Percentiles rank a stretch among this genome's conserved stretches.
Evolutionary conservation across 2,797 vertebrate genomes (phyloP).

Genomic region (Holocentrus rufus): DNA sequence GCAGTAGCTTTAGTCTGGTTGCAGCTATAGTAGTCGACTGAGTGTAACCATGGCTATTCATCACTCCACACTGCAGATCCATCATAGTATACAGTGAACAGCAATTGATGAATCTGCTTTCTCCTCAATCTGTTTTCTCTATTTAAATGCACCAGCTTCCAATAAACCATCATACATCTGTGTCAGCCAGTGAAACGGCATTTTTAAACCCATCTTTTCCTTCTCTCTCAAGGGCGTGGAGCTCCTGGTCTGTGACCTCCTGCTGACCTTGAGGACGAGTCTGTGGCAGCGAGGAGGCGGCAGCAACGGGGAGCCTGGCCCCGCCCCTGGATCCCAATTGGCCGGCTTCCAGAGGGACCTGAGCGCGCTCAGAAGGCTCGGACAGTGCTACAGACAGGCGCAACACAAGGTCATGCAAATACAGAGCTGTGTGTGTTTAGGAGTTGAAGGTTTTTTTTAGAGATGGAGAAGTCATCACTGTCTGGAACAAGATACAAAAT

Average conservation of each 20-base stretch:
- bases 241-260: conserved; percentile 93
- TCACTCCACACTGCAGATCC: neutral
- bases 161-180: neutral
- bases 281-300: conserved; percentile 89
- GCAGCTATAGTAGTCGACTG: neutral
- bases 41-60: neutral
- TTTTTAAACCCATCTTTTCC: neutral
- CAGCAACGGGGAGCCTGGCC: conserved; percentile 90
- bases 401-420: conserved; percentile 87
- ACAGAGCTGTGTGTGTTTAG: neutral
- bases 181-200: neutral
- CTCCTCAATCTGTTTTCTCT: neutral
- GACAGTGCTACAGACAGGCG: conserved; percentile 90
- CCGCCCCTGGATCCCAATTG: conserved; percentile 87
- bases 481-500: no score
- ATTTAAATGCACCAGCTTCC: neutral
- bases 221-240: conserved; percentile 86
- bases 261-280: conserved; percentile 92
- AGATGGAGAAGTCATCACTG: no score
- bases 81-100: neutral
- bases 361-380: conserved; percentile 91
- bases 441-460: no score
- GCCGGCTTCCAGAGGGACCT: conserved; percentile 97
- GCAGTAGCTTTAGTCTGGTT: neutral
- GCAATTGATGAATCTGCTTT: neutral